Conservation (phyloP, 1,140 invertebrate species). For the Sitobion miscanthi region DNA sequence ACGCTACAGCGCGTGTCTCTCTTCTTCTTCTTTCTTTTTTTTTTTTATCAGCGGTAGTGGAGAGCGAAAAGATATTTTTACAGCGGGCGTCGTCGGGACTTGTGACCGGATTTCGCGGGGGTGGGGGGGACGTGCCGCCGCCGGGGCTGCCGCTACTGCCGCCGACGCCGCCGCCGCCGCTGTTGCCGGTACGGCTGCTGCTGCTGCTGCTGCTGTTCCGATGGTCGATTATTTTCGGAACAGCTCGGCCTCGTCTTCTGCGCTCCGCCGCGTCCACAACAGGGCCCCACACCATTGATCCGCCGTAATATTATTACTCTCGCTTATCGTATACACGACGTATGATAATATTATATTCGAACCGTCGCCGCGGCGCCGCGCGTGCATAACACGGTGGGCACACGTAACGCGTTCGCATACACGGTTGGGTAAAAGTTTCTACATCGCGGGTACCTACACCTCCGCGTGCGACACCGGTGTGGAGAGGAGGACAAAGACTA, state of each 20-base stretch:
- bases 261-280: not conserved
- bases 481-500: not conserved
- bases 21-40: not conserved
- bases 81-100: conserved; percentile 22
- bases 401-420: too few relatives aligned
- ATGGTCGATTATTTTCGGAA: conserved; percentile 55
- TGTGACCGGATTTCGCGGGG: not conserved
- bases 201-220: conserved; percentile 36
- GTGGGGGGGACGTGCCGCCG: conserved; percentile 4
- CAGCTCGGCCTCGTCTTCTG: conserved; percentile 44
- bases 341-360: not conserved
- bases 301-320: not conserved
- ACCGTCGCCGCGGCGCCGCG: not conserved
- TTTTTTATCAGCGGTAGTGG: not conserved
- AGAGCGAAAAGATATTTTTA: conserved; percentile 54
- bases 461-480: not conserved
- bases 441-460: not conserved
- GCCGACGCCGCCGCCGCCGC: not conserved
- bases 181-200: not conserved
- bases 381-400: not conserved
- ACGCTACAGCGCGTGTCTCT: not conserved
- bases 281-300: conserved; percentile 11
- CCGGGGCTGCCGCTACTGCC: not conserved
- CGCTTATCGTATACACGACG: not conserved
- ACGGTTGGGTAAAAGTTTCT: not conserved